Percentiles rank a stretch among this genome's conserved stretches.
Conservation (phyloP, 2,113 vertebrate species). For the Plecturocebus donacophilus region DNA sequence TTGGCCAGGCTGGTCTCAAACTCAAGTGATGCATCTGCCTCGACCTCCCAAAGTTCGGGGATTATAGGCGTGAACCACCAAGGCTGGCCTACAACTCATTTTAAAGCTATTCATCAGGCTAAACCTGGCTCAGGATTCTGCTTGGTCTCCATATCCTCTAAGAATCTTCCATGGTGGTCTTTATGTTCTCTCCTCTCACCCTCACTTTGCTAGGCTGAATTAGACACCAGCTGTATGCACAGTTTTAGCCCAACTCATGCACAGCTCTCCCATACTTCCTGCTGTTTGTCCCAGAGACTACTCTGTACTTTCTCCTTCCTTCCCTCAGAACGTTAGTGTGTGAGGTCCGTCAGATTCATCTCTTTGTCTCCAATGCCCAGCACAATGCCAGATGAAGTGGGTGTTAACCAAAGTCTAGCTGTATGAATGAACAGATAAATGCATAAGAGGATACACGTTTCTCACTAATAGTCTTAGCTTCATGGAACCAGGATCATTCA, state of each 20-base stretch:
- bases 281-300: not conserved
- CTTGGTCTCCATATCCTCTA: too few relatives aligned
- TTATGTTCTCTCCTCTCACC: not conserved
- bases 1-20: too few relatives aligned
- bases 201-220: not conserved
- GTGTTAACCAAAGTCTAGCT: not conserved
- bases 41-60: too few relatives aligned
- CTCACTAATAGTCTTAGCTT: not conserved
- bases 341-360: not conserved
- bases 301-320: not conserved
- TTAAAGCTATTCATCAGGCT: not conserved
- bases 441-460: not conserved
- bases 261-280: not conserved
- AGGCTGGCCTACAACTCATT: not conserved
- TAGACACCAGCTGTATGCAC: rapidly evolving
- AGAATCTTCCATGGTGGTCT: not conserved
- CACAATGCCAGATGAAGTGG: not conserved
- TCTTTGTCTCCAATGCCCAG: not conserved
- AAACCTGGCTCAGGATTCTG: not conserved
- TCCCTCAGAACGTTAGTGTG: not conserved
- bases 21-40: too few relatives aligned
- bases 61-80: too few relatives aligned
- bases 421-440: too few relatives aligned
- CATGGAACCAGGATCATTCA: not conserved
- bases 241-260: not conserved